Evolutionary conservation across 2,888 invertebrate species (phyloP), one percentile per base, ranked within the genome.

Genomic region (Meliscaeva auricollis): DNA sequence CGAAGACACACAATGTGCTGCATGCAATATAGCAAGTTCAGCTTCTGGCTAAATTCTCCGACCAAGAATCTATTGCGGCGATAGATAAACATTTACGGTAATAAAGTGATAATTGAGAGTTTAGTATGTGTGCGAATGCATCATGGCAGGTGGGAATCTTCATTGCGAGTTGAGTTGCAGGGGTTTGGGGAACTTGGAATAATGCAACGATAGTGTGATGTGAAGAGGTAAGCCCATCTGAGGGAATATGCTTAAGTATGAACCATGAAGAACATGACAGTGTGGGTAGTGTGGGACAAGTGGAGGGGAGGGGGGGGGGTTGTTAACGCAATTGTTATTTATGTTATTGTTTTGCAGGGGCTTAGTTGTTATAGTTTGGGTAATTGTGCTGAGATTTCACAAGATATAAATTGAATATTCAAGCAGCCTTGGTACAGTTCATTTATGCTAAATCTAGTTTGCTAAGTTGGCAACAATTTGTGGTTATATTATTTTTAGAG

Each of bases 71-170:
- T 44, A 81, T 64, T 81, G 62, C 44, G 64, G 64, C 32, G 69
- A 70, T 30, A 76, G 70, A 81, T 81, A 70, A 75, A 81, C 75
- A 81, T 76, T 70, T 64, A 75, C 75, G 75, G 81, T 76, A 76
- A 81, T 81, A 76, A 48, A 70, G 76, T 76, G 81, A 76, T 81
- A 81, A 81, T 81, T 81, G 62, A 48, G 56, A 58, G 56, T 50
- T 70, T 46, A 69, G n/a, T 60, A 26, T 46, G 52, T 66, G 41
- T 20, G 20, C 17, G 17, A 8, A 17, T 58, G 35, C 22, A 46
- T 46, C 6, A 32, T 70, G 17, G 64, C 64, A 30, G 62, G 17
- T 41, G 72, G 35, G 38, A 56, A 54, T 69, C 30, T 20, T 62
- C 46, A 69, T 69, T 73, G 11, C 26, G 26, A 26, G 26, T 26